These are phyloP conservation scores for Agrotis exclamationis DNA, from an alignment of 2,888 invertebrate species.

Conservation along the genomic window DNA sequence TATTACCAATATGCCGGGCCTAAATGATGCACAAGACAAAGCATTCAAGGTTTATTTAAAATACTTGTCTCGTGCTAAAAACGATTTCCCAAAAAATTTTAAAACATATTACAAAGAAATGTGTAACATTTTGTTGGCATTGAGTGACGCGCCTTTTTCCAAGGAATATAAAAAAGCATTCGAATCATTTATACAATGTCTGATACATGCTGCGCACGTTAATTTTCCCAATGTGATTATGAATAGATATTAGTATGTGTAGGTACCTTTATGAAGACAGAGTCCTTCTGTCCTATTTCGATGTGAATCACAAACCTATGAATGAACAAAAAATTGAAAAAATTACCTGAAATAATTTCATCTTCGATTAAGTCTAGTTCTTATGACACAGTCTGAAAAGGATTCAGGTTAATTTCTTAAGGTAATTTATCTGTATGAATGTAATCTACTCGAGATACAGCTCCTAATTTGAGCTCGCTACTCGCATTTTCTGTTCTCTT, in stretches of 20 bases:
- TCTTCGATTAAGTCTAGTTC: no score
- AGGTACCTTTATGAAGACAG: no score
- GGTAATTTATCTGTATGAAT: no score
- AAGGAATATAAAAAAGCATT: slow-evolving; percentile 12
- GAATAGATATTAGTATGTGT: background rate
- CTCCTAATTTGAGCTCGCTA: no score
- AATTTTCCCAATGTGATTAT: slow-evolving; percentile 34
- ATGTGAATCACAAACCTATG: no score
- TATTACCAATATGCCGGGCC: background rate
- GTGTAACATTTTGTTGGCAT: slow-evolving; percentile 17
- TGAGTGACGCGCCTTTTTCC: slow-evolving; percentile 31
- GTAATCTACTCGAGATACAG: no score
- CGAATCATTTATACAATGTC: slow-evolving; percentile 15
- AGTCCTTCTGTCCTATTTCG: no score
- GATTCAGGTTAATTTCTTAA: no score
- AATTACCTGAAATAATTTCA: no score
- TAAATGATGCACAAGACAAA: slow-evolving; percentile 17
- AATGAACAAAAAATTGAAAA: no score
- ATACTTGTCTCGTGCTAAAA: background rate
- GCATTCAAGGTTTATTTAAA: background rate
- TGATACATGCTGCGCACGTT: background rate
- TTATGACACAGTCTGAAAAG: no score
- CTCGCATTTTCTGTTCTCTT: no score
- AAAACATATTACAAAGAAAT: slow-evolving; percentile 12
- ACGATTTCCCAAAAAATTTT: background rate